Conservation (phyloP, 2,113 vertebrate species). For the Chascanopsetta lugubris region DNA sequence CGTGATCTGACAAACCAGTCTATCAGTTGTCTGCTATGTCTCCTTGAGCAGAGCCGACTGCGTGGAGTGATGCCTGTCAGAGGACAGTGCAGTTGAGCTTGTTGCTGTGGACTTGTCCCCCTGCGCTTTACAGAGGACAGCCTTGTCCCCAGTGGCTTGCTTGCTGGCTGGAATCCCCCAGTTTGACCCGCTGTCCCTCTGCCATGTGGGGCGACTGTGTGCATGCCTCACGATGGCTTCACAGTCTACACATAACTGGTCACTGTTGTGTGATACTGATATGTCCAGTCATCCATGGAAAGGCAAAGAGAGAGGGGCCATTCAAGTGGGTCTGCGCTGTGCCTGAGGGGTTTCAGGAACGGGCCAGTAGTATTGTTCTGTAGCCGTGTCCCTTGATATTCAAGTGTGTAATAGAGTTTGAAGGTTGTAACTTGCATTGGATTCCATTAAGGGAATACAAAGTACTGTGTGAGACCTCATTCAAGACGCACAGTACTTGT, state of each 20-base stretch:
- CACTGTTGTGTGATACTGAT: constrained; percentile 37
- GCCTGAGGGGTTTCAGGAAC: constrained; percentile 14
- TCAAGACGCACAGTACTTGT: neutral
- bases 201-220: constrained; percentile 18
- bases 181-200: constrained; percentile 62
- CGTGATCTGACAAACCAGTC: constrained; percentile 4
- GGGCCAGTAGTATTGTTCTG: constrained; percentile 15
- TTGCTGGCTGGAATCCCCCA: constrained; percentile 32
- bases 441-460: neutral
- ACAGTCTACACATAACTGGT: constrained; percentile 20
- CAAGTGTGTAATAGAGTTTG: neutral
- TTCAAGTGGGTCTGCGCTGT: constrained; percentile 8
- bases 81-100: constrained; percentile 4
- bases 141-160: constrained; percentile 50
- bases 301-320: constrained; percentile 27
- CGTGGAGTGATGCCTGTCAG: neutral
- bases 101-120: constrained; percentile 10
- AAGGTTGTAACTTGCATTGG: neutral
- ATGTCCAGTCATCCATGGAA: constrained; percentile 31
- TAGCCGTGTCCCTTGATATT: neutral
- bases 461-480: neutral
- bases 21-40: neutral
- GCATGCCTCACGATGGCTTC: constrained; percentile 24
- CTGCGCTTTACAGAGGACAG: constrained; percentile 33
- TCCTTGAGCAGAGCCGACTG: neutral